Evolutionary conservation across 2,113 vertebrate genomes (phyloP).

Genomic region (Falco punctatus): DNA sequence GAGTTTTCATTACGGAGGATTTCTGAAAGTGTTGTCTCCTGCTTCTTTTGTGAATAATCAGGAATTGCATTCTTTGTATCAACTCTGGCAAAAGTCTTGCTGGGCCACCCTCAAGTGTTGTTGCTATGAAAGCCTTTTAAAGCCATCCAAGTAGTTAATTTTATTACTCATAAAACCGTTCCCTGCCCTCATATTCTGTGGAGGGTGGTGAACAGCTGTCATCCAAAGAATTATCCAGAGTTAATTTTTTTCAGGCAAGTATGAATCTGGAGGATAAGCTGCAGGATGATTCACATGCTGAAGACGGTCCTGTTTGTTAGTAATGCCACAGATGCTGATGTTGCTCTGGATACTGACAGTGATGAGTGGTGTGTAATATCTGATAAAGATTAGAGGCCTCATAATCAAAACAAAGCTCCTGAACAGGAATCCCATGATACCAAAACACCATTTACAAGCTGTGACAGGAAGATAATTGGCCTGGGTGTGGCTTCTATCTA

Average conservation of each 20-base stretch:
- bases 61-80: accelerated
- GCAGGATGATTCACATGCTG: background rate
- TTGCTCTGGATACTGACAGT: constrained; percentile 46
- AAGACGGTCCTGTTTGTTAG: background rate
- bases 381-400: constrained; percentile 61
- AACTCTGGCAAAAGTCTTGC: background rate
- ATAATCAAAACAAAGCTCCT: constrained; percentile 43
- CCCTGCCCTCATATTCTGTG: background rate
- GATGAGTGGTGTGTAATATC: constrained; percentile 63
- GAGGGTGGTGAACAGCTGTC: background rate
- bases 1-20: background rate
- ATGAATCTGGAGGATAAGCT: background rate
- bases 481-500: constrained; percentile 38
- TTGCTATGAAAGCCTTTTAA: background rate
- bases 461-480: constrained; percentile 54
- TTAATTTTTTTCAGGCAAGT: background rate
- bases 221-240: background rate
- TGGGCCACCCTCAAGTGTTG: background rate
- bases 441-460: constrained; percentile 48
- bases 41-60: background rate
- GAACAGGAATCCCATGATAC: constrained; percentile 34
- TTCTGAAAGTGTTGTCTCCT: background rate
- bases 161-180: background rate
- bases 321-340: background rate
- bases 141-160: background rate